Percentiles rank a stretch among this genome's conserved stretches.
phyloP scores from a whole-genome alignment of 2,113 vertebrate species.

The mouse (Mus musculus) region DNA sequence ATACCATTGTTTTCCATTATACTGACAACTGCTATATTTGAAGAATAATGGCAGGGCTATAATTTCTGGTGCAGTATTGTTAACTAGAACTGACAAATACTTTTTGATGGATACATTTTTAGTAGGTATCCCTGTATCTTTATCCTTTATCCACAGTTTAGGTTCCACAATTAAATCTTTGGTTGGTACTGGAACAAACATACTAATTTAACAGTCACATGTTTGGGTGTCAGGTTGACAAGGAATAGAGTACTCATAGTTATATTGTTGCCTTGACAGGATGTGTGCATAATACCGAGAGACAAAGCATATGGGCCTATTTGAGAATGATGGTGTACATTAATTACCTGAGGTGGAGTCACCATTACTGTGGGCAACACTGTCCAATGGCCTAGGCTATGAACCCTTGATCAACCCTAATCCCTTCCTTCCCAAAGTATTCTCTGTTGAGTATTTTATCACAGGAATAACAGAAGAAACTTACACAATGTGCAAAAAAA shows the following conservation, averaged over 20 bases:
- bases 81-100: background rate
- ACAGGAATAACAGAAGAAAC: background rate
- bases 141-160: background rate
- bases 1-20: background rate
- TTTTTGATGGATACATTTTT: background rate
- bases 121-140: background rate
- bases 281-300: too few relatives aligned
- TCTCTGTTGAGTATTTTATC: background rate
- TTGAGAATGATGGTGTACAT: background rate
- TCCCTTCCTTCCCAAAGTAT: background rate
- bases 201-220: background rate
- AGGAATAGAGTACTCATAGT: background rate
- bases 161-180: background rate
- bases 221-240: background rate
- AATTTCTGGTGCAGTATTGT: background rate
- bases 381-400: background rate
- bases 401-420: background rate
- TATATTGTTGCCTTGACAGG: background rate
- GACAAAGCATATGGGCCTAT: background rate
- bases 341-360: background rate
- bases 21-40: background rate
- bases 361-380: background rate
- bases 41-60: background rate
- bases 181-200: background rate
- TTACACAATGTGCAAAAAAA: background rate